phyloP scores from a whole-genome alignment of 1,140 invertebrate genomes.

The Trinorchestia longiramus region DNA sequence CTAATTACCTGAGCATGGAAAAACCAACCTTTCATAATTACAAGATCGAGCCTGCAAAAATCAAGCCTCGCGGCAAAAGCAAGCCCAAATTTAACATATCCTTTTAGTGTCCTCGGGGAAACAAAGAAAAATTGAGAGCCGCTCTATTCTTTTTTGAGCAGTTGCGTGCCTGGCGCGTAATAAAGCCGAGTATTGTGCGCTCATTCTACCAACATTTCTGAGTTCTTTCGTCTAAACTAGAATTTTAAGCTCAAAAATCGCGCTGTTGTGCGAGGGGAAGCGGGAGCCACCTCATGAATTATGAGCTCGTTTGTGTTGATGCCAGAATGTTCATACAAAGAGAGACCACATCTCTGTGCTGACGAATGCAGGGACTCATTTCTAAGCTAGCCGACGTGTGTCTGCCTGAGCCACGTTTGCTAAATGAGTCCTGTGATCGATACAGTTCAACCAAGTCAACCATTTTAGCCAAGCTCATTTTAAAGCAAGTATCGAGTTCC shows the following conservation, averaged over 20 bases:
- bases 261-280: not conserved
- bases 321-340: not conserved
- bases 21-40: constrained; percentile 35
- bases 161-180: constrained; percentile 16
- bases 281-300: constrained; percentile 13
- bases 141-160: constrained; percentile 14
- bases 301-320: constrained; percentile 6
- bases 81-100: not conserved
- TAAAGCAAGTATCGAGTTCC: not conserved
- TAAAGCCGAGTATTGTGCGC: constrained; percentile 25
- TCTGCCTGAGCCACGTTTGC: not conserved
- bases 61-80: not conserved
- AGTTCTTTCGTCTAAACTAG: not conserved
- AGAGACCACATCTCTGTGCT: not conserved
- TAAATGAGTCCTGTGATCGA: not conserved
- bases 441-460: not conserved
- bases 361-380: not conserved
- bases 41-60: constrained; percentile 9
- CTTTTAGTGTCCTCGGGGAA: not conserved
- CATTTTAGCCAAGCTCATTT: not conserved
- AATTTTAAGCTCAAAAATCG: constrained; percentile 27
- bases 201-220: not conserved
- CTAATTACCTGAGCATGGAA: constrained; percentile 33
- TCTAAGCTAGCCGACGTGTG: not conserved
- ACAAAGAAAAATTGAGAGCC: not conserved